Evolutionary conservation across 2,888 invertebrate genomes (phyloP), one percentile per base, ranked within the genome.

Genomic region (Sinopyrophorus schimmeli): DNA sequence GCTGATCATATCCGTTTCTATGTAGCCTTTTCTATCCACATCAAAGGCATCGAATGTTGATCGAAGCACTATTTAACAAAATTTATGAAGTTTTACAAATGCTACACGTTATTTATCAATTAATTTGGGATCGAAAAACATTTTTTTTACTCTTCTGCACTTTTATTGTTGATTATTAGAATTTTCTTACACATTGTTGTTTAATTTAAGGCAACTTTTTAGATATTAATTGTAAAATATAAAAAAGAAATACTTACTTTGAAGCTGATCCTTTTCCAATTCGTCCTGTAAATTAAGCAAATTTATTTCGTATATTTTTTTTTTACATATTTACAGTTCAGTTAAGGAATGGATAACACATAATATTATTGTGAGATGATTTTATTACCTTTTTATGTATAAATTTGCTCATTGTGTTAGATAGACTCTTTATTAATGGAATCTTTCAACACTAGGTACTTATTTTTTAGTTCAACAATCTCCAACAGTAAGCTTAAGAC

Each of bases 11-110:
- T 86, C 83, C 26, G 88, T 86, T 57, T 85, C 84, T 61, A 95
- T 93, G 57, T 80, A 81, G 6, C 93, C 93, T 55, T 85, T 86
- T 68, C 88, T 89, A 48, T 92, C 91, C 46, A 86, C 85, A 72
- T 95, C 94, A 69, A 94, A 94, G 12, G 92, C 92, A 70, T 92
- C 90, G 74, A 94, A 94, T 14, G 92, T 93, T 74, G 90, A 88
- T 69, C 87, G 84, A 60, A 94, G 76, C 75, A 93, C 93, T 93
- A n/a, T 6, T 24, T 24, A 6, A 24, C 11, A 26, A 26, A 26
- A 95, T 93, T 57, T 80, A 81, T 26, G 10, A 26, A 24, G 5
- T 16, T 18, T 20, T n/a, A 34, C 9, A 34, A 1, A 34, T 3
- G n/a, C 10, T 34, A n/a, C 6, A 7, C 93, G 15, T 3, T 17